A percentile compares a stretch with the other conserved stretches of the same genome.
phyloP scores from a whole-genome alignment of 2,888 invertebrate species.

The Dasysyrphus albostriatus region DNA sequence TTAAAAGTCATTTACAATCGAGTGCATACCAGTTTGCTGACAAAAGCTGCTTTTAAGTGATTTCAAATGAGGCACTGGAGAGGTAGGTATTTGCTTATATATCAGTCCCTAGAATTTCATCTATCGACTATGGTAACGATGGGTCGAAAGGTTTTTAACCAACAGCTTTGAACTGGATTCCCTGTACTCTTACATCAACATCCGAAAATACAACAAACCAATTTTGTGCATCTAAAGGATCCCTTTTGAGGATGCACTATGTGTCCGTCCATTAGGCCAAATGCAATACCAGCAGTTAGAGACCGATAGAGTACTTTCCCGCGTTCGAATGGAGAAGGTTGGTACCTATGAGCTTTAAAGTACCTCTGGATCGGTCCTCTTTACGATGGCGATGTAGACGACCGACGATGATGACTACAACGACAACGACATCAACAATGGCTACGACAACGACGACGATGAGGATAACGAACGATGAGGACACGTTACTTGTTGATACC shows the following conservation, averaged over 20 bases:
- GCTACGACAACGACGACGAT: background rate
- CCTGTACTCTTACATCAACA: conserved; percentile 43
- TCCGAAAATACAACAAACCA: conserved; percentile 60
- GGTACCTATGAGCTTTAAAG: conserved; percentile 13
- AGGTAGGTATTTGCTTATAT: conserved; percentile 44
- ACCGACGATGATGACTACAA: background rate
- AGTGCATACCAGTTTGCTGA: conserved; percentile 65
- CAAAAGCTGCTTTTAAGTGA: conserved; percentile 72
- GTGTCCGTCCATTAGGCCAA: background rate
- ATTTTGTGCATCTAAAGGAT: conserved; percentile 49
- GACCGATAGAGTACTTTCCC: conserved; percentile 6
- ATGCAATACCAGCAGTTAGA: conserved; percentile 13
- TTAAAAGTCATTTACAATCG: conserved; percentile 74
- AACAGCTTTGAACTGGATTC: conserved; percentile 9
- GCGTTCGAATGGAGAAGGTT: background rate
- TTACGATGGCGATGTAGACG: conserved; percentile 14
- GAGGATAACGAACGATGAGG: conserved; percentile 1
- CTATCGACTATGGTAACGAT: conserved; percentile 11
- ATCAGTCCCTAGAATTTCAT: conserved; percentile 13
- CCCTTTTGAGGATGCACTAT: conserved; percentile 48
- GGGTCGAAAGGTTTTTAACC: conserved; percentile 36
- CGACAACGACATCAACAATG: background rate
- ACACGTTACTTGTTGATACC: conserved; percentile 63
- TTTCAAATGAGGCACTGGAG: conserved; percentile 68
- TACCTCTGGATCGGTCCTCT: conserved; percentile 16